A percentile compares a stretch with the other conserved stretches of the same genome.
phyloP scores from a whole-genome alignment of 2,113 vertebrate genomes.

The Scytalopus superciliaris region DNA sequence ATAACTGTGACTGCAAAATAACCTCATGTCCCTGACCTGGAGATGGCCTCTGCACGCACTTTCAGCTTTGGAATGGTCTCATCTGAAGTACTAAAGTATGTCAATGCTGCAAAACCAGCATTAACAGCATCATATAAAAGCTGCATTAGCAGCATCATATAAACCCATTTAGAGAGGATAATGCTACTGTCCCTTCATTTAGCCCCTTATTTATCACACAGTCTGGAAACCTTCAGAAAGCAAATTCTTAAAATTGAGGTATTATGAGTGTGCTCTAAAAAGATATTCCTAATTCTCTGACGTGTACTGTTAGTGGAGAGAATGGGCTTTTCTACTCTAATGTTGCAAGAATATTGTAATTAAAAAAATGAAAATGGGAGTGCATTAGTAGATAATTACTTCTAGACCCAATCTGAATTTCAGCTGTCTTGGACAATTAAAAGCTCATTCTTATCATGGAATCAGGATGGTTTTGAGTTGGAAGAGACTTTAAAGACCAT shows the following conservation, averaged over 20 bases:
- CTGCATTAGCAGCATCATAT: slow-evolving; percentile 13
- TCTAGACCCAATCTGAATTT: not conserved
- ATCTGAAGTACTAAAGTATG: not conserved
- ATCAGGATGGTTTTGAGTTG: not conserved
- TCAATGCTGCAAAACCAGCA: slow-evolving; percentile 9
- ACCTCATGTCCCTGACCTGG: slow-evolving; percentile 2
- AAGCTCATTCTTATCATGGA: not conserved
- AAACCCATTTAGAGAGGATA: slow-evolving; percentile 37
- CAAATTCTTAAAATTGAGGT: not conserved
- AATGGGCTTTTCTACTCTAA: not conserved
- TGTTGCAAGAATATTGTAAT: not conserved
- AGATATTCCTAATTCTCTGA: not conserved
- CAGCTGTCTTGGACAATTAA: not conserved
- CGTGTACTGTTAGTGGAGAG: not conserved
- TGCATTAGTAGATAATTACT: not conserved
- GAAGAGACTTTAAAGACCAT: not conserved
- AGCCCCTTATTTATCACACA: not conserved
- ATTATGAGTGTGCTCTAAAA: not conserved
- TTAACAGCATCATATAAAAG: slow-evolving; percentile 19
- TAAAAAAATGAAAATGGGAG: not conserved
- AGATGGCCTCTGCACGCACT: not conserved
- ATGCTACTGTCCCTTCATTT: slow-evolving; percentile 6
- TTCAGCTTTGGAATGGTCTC: not conserved
- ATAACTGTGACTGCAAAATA: not conserved
- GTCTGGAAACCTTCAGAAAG: slow-evolving; percentile 9